A percentile compares a stretch with the other conserved stretches of the same genome.
Evolutionary conservation across 2,113 vertebrate genomes (phyloP).

Genomic region (Xiphias gladius): DNA sequence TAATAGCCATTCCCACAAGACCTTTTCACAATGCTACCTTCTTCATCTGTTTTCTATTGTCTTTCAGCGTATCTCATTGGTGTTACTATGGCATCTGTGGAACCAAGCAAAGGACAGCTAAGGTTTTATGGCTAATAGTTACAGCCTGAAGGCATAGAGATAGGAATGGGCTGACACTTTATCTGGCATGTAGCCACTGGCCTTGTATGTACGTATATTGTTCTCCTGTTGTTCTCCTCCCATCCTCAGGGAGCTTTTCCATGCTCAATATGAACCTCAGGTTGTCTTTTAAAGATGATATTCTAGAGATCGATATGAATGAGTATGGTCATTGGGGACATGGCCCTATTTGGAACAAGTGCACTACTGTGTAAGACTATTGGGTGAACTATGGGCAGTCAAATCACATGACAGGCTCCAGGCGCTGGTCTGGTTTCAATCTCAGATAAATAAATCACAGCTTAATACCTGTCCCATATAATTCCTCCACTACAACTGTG

Average conservation of each 20-base stretch:
- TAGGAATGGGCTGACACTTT: conserved; percentile 48
- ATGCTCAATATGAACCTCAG: conserved; percentile 42
- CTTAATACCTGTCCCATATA: conserved; percentile 76
- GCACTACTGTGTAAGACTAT: conserved; percentile 38
- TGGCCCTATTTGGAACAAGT: conserved; percentile 61
- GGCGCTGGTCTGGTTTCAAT: conserved; percentile 74
- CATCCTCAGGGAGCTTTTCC: conserved; percentile 46
- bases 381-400: conserved; percentile 58
- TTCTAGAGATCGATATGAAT: conserved; percentile 74
- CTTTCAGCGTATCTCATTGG: conserved; percentile 45
- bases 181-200: conserved; percentile 53
- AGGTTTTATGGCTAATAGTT: conserved; percentile 55
- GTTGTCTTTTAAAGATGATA: conserved; percentile 73
- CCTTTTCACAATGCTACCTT: conserved; percentile 60
- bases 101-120: conserved; percentile 44
- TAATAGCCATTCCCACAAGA: conserved; percentile 67
- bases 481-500: conserved; percentile 69
- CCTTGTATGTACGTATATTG: conserved; percentile 53
- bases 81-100: conserved; percentile 42
- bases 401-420: conserved; percentile 64
- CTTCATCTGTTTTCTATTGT: conserved; percentile 65
- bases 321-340: conserved; percentile 53
- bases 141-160: conserved; percentile 56
- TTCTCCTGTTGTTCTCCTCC: conserved; percentile 47
- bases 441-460: conserved; percentile 75